Evolutionary conservation across 2,888 invertebrate genomes (phyloP), one percentile per base, ranked within the genome.

Genomic region (Thelaira solivaga): DNA sequence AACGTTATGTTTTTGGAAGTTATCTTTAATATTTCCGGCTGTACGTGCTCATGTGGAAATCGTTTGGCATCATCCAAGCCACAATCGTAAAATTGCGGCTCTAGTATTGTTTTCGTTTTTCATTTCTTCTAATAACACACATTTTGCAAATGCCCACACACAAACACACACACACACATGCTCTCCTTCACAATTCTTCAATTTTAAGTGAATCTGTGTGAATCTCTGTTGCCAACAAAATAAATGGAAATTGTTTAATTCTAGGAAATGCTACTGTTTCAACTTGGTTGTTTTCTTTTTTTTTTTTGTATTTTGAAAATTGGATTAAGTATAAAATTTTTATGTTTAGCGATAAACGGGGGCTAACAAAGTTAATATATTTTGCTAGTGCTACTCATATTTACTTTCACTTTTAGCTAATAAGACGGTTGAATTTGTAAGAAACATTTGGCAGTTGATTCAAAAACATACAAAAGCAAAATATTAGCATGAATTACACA

Each of bases 21-120:
- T 78, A 78, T 78, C 78, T 78, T 78, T 78, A 78, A 77, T 80
- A 71, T 79, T 74, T 71, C 80, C 78, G 76, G 76, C 72, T 79
- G 71, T 74, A 80, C 80, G 80, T 80, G 80, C 79, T 80, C 76
- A 80, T 79, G 76, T 79, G 79, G 76, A 79, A 80, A 80, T 71
- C 67, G 67, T 62, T 76, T 72, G 79, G 67, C 74, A 76, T 73
- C 80, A 77, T 31, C 43, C 69, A 62, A 51, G 51, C 74, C 72
- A 53, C 80, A 76, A 80, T 78, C 78, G 78, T 74, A 78, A 78
- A 78, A 74, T 74, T 77, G 78, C 74, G 78, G 74, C 69, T 61
- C 47, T 71, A 22, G 57, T 71, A 74, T 57, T 77, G 36, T 57
- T 65, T 41, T 29, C 24, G 36, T 53, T 53, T 45, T 55, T 36